A percentile compares a stretch with the other conserved stretches of the same genome.
phyloP scores from a whole-genome alignment of 2,888 invertebrate genomes.

The Boloria euphrosyne region DNA sequence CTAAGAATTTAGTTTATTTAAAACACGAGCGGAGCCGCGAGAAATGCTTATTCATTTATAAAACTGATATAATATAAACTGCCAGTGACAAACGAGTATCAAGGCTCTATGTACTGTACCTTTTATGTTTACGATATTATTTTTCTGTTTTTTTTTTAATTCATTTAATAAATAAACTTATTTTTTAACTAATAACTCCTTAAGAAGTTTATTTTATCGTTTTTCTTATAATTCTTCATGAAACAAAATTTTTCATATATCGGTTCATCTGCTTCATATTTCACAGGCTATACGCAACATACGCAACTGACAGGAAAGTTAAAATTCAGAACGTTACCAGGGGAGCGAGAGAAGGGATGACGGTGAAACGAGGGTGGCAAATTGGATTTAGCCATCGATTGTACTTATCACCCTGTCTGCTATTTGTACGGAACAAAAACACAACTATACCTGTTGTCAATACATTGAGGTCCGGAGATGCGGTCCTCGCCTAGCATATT shows the following conservation, averaged over 20 bases:
- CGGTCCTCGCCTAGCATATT: background rate
- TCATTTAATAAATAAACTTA: too few relatives aligned
- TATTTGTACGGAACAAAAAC: slow-evolving; percentile 8
- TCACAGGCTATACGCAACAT: background rate
- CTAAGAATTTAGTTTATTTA: too few relatives aligned
- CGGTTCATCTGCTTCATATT: background rate
- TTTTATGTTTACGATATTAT: too few relatives aligned
- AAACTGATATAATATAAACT: too few relatives aligned
- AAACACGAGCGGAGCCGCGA: too few relatives aligned
- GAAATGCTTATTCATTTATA: too few relatives aligned
- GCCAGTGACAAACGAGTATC: too few relatives aligned
- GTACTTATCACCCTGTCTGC: slow-evolving; percentile 28
- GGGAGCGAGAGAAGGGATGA: slow-evolving; percentile 22
- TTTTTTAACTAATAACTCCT: too few relatives aligned
- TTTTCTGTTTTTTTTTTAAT: too few relatives aligned
- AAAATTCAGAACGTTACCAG: slow-evolving; percentile 23
- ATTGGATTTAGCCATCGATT: slow-evolving; percentile 47
- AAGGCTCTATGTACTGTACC: too few relatives aligned
- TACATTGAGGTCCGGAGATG: background rate
- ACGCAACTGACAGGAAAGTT: slow-evolving; percentile 17
- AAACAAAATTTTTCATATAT: background rate
- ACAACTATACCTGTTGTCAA: background rate
- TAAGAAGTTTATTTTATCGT: background rate
- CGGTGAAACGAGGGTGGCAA: slow-evolving; percentile 41
- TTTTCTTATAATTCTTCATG: background rate